Evolutionary conservation across 2,797 vertebrate species (phyloP).

Genomic region (Lerista edwardsae): DNA sequence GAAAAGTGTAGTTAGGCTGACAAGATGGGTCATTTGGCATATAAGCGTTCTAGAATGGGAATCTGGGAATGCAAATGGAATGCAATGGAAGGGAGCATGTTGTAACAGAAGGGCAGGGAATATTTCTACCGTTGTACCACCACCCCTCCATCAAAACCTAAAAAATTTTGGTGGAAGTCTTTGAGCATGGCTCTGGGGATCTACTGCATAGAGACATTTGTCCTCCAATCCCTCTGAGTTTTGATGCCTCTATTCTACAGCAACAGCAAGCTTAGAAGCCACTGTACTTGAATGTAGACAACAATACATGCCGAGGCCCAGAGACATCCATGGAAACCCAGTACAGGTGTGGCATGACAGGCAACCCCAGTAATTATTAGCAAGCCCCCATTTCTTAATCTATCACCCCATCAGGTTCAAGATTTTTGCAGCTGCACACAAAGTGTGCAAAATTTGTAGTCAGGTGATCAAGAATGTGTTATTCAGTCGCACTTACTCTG

Average conservation of each 20-base stretch:
- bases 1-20: too few species aligned
- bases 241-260: background rate
- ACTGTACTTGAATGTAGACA: background rate
- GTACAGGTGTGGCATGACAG: background rate
- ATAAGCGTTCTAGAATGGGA: background rate
- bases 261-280: background rate
- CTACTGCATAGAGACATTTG: background rate
- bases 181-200: background rate
- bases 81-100: too few species aligned
- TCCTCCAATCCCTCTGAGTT: background rate
- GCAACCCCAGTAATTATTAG: background rate
- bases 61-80: background rate
- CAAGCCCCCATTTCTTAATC: background rate
- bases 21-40: too few species aligned
- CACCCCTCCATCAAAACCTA: background rate
- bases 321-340: too few species aligned
- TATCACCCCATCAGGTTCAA: background rate
- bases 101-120: background rate
- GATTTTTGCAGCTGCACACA: background rate
- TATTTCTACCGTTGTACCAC: background rate
- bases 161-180: background rate
- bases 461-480: background rate
- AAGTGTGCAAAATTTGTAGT: background rate
- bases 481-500: constrained; percentile 71
- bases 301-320: background rate